Evolutionary conservation across 2,797 vertebrate species (phyloP).

Genomic region (Decapterus maruadsi): DNA sequence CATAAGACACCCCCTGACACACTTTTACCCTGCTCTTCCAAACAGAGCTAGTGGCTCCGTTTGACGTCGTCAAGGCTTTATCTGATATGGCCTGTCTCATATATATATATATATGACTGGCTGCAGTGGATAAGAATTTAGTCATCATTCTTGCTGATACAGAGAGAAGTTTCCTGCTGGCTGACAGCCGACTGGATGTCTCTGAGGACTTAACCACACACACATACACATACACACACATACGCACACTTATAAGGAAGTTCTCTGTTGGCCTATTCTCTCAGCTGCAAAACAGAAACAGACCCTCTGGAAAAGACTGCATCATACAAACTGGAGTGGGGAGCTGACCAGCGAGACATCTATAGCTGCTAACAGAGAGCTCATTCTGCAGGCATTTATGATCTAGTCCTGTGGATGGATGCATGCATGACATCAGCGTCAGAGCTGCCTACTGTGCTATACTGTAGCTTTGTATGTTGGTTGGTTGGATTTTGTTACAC

Average conservation of each 20-base stretch:
- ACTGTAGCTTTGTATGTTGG: constrained; percentile 40
- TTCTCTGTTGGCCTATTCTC: constrained; percentile 55
- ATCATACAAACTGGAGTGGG: constrained; percentile 58
- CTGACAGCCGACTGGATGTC: constrained; percentile 57
- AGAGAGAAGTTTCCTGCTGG: constrained; percentile 67
- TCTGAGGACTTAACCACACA: constrained; percentile 49
- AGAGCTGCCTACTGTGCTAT: constrained; percentile 46
- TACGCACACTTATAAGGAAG: constrained; percentile 58
- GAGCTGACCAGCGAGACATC: constrained; percentile 62
- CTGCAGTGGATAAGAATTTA: constrained; percentile 50
- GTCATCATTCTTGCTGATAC: constrained; percentile 69
- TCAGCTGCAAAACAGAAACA: constrained; percentile 76
- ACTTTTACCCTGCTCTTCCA: constrained; percentile 11
- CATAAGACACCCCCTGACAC: neutral
- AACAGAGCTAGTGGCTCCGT: constrained; percentile 26
- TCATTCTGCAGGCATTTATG: constrained; percentile 53
- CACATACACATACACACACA: constrained; percentile 43
- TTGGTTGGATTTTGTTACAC: constrained; percentile 56
- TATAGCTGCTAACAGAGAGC: constrained; percentile 52
- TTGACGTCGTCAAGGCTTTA: constrained; percentile 11
- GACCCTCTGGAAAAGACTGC: constrained; percentile 73
- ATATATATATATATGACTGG: constrained; percentile 11
- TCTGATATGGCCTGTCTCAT: constrained; percentile 31
- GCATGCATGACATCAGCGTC: constrained; percentile 56
- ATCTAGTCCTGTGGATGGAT: constrained; percentile 35